A percentile compares a stretch with the other conserved stretches of the same genome.
phyloP scores from a whole-genome alignment of 2,888 invertebrate genomes.

The Phragmatobia fuliginosa region DNA sequence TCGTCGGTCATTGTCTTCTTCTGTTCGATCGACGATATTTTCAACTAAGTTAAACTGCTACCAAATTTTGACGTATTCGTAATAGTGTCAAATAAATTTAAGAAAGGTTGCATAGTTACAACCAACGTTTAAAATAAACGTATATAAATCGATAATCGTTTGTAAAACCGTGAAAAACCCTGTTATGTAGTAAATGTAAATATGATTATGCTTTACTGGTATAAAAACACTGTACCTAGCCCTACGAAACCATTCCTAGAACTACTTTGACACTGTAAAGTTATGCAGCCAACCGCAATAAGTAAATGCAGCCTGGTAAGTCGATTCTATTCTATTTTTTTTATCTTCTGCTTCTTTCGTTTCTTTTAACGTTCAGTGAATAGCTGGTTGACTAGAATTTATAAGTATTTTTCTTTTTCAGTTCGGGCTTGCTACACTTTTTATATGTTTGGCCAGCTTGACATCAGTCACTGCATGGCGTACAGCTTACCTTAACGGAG shows the following conservation, averaged over 20 bases:
- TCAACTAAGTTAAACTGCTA: too few species aligned
- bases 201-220: not conserved
- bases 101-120: slow-evolving; percentile 3
- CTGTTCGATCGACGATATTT: too few species aligned
- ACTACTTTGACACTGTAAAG: not conserved
- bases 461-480: not conserved
- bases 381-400: not conserved
- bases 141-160: slow-evolving; percentile 6
- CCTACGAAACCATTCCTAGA: not conserved
- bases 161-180: not conserved
- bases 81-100: not conserved
- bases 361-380: too few species aligned
- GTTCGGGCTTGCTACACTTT: not conserved
- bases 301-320: slow-evolving; percentile 8
- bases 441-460: not conserved
- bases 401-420: not conserved
- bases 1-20: too few species aligned
- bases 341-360: not conserved
- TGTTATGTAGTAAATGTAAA: not conserved
- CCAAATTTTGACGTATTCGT: too few species aligned
- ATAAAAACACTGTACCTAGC: not conserved
- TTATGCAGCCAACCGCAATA: not conserved
- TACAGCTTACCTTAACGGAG: not conserved
- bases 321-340: not conserved
- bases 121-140: not conserved